Conservation (phyloP, 2,888 invertebrate species). For the Eupeodes luniger region DNA sequence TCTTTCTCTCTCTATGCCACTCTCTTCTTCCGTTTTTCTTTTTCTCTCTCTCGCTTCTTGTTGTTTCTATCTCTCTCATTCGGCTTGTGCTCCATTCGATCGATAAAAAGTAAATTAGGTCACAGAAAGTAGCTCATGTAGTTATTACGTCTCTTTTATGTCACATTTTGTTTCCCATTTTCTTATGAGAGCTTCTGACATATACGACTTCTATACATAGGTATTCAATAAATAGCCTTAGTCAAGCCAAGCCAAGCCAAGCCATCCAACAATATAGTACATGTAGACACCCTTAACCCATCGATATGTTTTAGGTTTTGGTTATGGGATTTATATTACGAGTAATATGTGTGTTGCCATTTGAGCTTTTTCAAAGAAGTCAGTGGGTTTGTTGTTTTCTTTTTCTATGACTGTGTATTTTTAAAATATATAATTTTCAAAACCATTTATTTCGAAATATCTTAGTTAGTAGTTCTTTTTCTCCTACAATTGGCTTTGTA, state of each 20-base stretch:
- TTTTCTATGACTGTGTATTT: no score
- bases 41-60: not conserved
- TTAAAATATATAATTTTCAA: no score
- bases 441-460: no score
- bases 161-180: slow-evolving; percentile 52
- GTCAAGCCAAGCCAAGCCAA: no score
- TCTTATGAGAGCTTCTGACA: slow-evolving; percentile 16
- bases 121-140: slow-evolving; percentile 75
- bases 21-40: not conserved
- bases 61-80: slow-evolving; percentile 6
- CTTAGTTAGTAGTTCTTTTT: no score
- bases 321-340: not conserved
- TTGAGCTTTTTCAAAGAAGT: no score
- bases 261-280: slow-evolving; percentile 22
- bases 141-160: slow-evolving; percentile 70
- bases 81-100: slow-evolving; percentile 46
- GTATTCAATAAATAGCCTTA: no score
- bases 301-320: slow-evolving; percentile 36
- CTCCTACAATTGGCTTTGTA: no score
- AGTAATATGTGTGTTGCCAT: slow-evolving; percentile 1
- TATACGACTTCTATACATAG: not conserved
- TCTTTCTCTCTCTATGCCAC: not conserved
- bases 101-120: slow-evolving; percentile 75
- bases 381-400: no score
- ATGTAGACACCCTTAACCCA: not conserved